phyloP scores from a whole-genome alignment of 2,797 vertebrate genomes.

The Eulemur mongoz region DNA sequence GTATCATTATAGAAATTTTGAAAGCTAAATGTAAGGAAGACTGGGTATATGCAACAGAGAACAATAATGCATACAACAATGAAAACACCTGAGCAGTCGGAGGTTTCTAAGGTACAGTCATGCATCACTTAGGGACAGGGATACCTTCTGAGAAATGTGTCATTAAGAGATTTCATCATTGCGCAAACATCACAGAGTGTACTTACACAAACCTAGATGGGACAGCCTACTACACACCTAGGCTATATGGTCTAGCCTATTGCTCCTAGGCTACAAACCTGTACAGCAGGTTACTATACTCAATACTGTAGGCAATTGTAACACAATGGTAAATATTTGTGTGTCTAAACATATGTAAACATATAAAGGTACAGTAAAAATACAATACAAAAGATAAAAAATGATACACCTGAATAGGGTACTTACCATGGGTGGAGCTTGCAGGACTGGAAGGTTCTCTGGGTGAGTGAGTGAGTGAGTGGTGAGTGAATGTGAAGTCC shows the following conservation, averaged over 20 bases:
- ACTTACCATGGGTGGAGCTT: neutral
- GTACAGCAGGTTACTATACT: neutral
- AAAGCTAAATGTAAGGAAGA: slow-evolving; percentile 34
- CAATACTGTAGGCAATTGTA: neutral
- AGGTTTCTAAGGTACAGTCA: neutral
- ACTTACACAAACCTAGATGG: neutral
- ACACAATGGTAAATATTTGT: neutral
- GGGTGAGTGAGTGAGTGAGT: neutral
- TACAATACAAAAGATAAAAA: neutral
- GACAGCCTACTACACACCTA: neutral
- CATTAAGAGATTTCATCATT: neutral
- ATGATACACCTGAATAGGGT: neutral
- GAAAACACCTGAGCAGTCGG: neutral
- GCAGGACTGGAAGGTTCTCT: neutral
- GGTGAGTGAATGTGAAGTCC: neutral
- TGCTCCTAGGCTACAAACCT: neutral
- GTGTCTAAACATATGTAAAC: neutral
- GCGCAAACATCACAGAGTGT: neutral
- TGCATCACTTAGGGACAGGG: neutral
- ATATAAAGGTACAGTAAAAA: neutral
- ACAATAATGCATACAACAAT: neutral
- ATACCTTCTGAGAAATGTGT: neutral
- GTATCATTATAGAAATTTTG: slow-evolving; percentile 19
- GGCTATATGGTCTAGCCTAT: neutral
- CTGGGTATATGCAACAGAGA: neutral